These are phyloP conservation scores for Tenualosa ilisha DNA, from an alignment of 2,797 vertebrate genomes.

Conservation along the genomic window DNA sequence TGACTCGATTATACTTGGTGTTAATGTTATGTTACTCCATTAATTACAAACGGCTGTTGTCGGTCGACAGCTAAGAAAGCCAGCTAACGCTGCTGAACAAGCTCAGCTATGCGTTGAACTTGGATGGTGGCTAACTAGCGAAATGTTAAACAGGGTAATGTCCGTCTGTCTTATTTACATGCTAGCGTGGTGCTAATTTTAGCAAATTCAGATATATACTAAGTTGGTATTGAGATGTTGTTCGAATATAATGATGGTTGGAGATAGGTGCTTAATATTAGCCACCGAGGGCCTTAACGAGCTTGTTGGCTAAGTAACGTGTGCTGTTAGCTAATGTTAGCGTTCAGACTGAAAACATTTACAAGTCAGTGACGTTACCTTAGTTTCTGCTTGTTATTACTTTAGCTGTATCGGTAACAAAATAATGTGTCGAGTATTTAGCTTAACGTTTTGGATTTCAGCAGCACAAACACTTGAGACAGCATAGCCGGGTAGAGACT, in stretches of 20 bases:
- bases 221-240: background rate
- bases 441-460: background rate
- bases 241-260: background rate
- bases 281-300: background rate
- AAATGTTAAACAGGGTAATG: constrained; percentile 2
- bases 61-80: background rate
- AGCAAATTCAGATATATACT: background rate
- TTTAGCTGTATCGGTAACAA: background rate
- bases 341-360: background rate
- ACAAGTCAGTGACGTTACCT: background rate
- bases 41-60: background rate
- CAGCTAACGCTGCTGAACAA: background rate
- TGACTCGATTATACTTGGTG: background rate
- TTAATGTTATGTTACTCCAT: background rate
- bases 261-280: background rate
- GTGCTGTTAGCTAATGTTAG: background rate
- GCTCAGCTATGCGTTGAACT: constrained; percentile 20
- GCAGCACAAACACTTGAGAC: background rate
- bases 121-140: background rate
- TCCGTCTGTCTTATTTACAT: background rate
- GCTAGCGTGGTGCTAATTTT: background rate
- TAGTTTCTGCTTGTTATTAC: background rate
- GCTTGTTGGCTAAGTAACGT: constrained; percentile 17
- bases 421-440: background rate
- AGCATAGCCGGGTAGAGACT: background rate